A percentile compares a stretch with the other conserved stretches of the same genome.
phyloP scores from a whole-genome alignment of 1,140 invertebrate species.

The Musca domestica region DNA sequence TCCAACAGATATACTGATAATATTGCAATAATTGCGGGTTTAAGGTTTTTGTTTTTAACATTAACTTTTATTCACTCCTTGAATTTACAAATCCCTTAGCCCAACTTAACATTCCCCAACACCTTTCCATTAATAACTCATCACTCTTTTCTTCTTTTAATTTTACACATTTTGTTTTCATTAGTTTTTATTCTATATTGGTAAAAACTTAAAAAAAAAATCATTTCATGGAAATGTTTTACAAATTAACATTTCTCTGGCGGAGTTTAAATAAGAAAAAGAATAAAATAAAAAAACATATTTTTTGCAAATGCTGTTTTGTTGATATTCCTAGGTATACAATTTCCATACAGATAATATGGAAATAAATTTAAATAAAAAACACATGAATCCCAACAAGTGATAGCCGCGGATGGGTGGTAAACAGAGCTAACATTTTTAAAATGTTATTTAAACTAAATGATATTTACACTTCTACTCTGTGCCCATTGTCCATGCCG shows the following conservation, averaged over 20 bases:
- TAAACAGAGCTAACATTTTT: constrained; percentile 53
- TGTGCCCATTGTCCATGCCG: constrained; percentile 36
- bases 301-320: constrained; percentile 3
- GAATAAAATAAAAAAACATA: background rate
- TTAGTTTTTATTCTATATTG: constrained; percentile 13
- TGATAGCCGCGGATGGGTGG: constrained; percentile 20
- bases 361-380: background rate
- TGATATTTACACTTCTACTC: constrained; percentile 34
- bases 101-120: too few species aligned
- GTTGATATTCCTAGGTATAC: background rate
- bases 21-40: too few species aligned
- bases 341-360: background rate
- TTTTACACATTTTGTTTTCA: constrained; percentile 6
- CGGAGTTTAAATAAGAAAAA: background rate
- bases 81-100: too few species aligned
- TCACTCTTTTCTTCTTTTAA: background rate
- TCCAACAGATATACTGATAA: too few species aligned
- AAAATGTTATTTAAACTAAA: constrained; percentile 52
- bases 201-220: constrained; percentile 25
- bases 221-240: constrained; percentile 50
- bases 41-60: too few species aligned
- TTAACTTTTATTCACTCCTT: too few species aligned
- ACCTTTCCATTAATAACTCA: background rate
- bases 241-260: constrained; percentile 2
- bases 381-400: background rate